Evolutionary conservation across 2,113 vertebrate genomes (phyloP).

Genomic region (Pundamilia nyererei): DNA sequence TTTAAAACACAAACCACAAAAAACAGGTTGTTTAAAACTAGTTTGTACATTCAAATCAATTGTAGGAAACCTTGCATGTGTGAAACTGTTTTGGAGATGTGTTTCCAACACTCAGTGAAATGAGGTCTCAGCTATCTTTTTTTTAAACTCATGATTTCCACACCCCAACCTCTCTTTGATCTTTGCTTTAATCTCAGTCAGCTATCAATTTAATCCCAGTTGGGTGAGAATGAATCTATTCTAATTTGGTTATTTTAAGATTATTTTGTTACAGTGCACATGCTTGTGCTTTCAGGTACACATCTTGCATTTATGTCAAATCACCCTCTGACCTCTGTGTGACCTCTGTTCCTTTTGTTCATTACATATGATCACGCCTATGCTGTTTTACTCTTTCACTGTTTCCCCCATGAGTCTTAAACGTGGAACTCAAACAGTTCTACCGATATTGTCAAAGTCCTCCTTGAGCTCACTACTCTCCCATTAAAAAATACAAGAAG

Average conservation of each 20-base stretch:
- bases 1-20: not conserved
- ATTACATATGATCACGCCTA: not conserved
- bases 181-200: not conserved
- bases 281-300: not conserved
- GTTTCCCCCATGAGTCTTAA: not conserved
- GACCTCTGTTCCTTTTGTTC: not conserved
- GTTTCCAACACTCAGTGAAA: not conserved
- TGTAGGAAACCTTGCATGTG: not conserved
- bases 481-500: not conserved
- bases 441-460: not conserved
- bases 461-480: not conserved
- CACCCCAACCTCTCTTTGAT: not conserved
- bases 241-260: not conserved
- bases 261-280: not conserved
- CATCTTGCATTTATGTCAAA: not conserved
- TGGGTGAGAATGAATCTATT: not conserved
- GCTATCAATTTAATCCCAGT: not conserved
- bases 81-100: not conserved
- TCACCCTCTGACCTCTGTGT: not conserved
- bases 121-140: not conserved
- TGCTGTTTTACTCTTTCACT: not conserved
- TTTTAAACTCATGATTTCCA: not conserved
- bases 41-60: not conserved
- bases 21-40: not conserved
- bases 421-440: not conserved